phyloP scores from a whole-genome alignment of 92 coral and sea anemone genomes.

The Zoanthus sansibaricus region DNA sequence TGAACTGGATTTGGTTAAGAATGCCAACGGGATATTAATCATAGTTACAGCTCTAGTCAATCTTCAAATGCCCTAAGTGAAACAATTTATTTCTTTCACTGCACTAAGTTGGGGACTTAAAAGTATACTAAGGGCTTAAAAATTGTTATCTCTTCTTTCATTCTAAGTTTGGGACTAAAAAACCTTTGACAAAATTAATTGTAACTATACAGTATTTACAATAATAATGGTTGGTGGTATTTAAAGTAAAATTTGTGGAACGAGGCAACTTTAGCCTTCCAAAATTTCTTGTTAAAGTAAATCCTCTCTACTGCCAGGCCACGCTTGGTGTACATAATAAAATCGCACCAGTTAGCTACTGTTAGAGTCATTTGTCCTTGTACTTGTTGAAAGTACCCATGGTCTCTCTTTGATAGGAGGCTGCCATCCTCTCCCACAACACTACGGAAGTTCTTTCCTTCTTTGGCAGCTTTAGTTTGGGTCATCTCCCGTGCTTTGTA shows the following conservation, averaged over 20 bases:
- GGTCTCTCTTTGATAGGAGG: conserved; percentile 22
- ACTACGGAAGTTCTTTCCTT: conserved; percentile 45
- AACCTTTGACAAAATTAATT: neutral
- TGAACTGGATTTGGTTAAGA: conserved; percentile 42
- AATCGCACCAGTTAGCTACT: conserved; percentile 27
- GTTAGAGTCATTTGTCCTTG: conserved; percentile 21
- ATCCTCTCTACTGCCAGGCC: conserved; percentile 33
- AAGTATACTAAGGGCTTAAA: too few species aligned
- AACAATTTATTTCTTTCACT: neutral
- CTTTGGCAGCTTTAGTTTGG: conserved; percentile 49
- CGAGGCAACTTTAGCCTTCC: conserved; percentile 20
- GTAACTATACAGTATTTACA: neutral
- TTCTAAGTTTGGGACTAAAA: too few species aligned
- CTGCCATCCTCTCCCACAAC: conserved; percentile 25
- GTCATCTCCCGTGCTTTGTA: conserved; percentile 49
- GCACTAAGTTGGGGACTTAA: too few species aligned
- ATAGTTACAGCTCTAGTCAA: conserved; percentile 51
- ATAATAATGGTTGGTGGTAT: conserved; percentile 20
- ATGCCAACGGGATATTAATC: conserved; percentile 38
- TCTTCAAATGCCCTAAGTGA: conserved; percentile 15
- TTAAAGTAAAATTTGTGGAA: conserved; percentile 21
- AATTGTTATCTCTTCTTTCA: neutral
- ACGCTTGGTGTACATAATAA: conserved; percentile 8
- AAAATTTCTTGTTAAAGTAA: conserved; percentile 15
- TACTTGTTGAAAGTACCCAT: conserved; percentile 21